phyloP scores from a whole-genome alignment of 2,797 vertebrate genomes.

The Trematocara caparti region DNA sequence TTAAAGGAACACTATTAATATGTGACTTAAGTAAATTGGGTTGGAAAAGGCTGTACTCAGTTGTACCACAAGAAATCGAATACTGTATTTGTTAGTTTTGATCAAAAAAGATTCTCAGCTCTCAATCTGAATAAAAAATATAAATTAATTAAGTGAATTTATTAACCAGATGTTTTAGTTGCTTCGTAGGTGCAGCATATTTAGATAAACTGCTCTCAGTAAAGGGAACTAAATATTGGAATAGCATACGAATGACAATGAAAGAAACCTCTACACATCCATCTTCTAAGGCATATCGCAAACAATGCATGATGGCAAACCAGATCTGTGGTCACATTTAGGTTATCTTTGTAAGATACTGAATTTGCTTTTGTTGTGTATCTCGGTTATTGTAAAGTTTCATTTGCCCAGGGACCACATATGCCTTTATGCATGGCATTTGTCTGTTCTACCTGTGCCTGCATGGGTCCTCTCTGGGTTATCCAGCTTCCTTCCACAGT shows the following conservation, averaged over 20 bases:
- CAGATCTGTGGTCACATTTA: accelerated
- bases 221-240: background rate
- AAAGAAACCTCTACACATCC: accelerated
- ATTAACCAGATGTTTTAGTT: background rate
- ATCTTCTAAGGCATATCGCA: background rate
- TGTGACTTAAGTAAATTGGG: background rate
- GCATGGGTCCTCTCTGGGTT: background rate
- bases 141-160: background rate
- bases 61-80: background rate
- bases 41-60: background rate
- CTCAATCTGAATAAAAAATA: background rate
- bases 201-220: background rate
- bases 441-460: background rate
- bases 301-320: background rate
- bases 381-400: background rate
- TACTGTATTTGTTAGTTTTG: background rate
- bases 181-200: background rate
- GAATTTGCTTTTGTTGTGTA: background rate
- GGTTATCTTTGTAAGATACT: background rate
- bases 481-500: background rate
- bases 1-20: background rate
- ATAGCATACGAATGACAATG: background rate
- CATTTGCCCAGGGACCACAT: accelerated
- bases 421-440: background rate
- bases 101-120: background rate